These are phyloP conservation scores for Sebastes vulpes DNA, from an alignment of 2,797 vertebrate species.

Conservation along the genomic window DNA sequence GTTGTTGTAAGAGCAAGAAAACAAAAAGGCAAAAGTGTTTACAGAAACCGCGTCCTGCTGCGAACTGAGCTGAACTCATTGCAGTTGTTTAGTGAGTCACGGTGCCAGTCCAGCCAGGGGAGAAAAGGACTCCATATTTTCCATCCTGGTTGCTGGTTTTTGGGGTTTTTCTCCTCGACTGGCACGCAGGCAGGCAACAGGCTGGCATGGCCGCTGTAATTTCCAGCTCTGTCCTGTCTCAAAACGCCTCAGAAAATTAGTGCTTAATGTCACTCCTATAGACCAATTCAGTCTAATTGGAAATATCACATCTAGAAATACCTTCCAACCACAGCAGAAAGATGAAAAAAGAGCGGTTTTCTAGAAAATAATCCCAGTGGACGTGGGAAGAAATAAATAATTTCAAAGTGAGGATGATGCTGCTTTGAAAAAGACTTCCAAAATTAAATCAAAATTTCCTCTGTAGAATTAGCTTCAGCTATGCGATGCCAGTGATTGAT, in stretches of 20 bases:
- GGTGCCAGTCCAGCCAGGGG: slow-evolving; percentile 54
- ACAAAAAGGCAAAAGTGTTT: slow-evolving; percentile 45
- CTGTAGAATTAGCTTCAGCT: slow-evolving; percentile 36
- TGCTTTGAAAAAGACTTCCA: slow-evolving; percentile 35
- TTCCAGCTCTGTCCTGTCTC: slow-evolving; percentile 69
- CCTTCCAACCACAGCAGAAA: slow-evolving; percentile 35
- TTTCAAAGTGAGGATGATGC: slow-evolving; percentile 19
- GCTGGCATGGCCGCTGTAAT: slow-evolving; percentile 56
- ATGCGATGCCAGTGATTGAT: slow-evolving; percentile 47
- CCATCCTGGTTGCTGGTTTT: slow-evolving; percentile 40
- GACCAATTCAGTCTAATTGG: slow-evolving; percentile 40
- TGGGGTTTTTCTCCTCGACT: slow-evolving; percentile 36
- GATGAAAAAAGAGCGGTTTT: slow-evolving; percentile 3
- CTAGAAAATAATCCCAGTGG: slow-evolving; percentile 12
- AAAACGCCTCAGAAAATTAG: slow-evolving; percentile 41
- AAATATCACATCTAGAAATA: slow-evolving; percentile 62
- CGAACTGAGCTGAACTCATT: slow-evolving; percentile 60
- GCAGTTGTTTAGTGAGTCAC: slow-evolving; percentile 69
- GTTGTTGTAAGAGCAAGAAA: slow-evolving; percentile 17
- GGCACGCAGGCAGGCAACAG: slow-evolving; percentile 38
- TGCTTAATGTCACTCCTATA: slow-evolving; percentile 43
- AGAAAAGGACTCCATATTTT: slow-evolving; percentile 65
- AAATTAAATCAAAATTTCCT: slow-evolving; percentile 63
- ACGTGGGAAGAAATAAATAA: slow-evolving; percentile 36
- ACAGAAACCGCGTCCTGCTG: slow-evolving; percentile 61